Evolutionary conservation across 2,888 invertebrate species (phyloP).

Genomic region (Autographa gamma): DNA sequence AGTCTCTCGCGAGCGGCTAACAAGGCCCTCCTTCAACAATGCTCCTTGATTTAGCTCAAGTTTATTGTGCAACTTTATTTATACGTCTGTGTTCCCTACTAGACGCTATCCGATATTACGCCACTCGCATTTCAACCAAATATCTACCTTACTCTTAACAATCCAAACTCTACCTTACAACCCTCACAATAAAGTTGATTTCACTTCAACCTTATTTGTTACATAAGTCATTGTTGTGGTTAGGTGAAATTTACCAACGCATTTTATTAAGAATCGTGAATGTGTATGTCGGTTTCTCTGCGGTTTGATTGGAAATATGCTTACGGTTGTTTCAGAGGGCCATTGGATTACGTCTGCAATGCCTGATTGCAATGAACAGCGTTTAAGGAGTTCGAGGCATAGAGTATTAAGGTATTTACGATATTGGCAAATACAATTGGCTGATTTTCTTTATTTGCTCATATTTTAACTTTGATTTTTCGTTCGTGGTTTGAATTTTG

Average conservation of each 20-base stretch:
- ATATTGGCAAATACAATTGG: constrained; percentile 25
- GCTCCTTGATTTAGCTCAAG: constrained; percentile 86
- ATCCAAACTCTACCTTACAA: constrained; percentile 40
- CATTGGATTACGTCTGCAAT: constrained; percentile 77
- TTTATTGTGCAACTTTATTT: constrained; percentile 88
- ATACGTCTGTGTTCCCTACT: constrained; percentile 80
- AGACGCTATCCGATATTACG: constrained; percentile 76
- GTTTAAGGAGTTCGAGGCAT: constrained; percentile 49
- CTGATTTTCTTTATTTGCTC: constrained; percentile 39
- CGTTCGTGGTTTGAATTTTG: constrained; percentile 3
- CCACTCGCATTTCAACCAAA: constrained; percentile 50
- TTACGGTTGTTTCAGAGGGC: constrained; percentile 75
- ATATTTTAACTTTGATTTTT: constrained; percentile 23
- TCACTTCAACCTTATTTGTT: constrained; percentile 14
- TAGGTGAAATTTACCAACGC: constrained; percentile 77
- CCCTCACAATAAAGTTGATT: neutral
- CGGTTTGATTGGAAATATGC: constrained; percentile 87
- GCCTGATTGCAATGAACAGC: constrained; percentile 74
- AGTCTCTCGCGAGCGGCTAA: constrained; percentile 81
- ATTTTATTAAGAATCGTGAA: constrained; percentile 85
- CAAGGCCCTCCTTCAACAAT: constrained; percentile 84
- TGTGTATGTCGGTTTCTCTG: constrained; percentile 78
- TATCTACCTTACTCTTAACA: constrained; percentile 10
- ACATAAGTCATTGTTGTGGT: constrained; percentile 45
- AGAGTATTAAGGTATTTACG: constrained; percentile 10